Base-by-base conservation (phyloP, 2,888 invertebrate species). In the Leptinotarsa peninsularis region DNA sequence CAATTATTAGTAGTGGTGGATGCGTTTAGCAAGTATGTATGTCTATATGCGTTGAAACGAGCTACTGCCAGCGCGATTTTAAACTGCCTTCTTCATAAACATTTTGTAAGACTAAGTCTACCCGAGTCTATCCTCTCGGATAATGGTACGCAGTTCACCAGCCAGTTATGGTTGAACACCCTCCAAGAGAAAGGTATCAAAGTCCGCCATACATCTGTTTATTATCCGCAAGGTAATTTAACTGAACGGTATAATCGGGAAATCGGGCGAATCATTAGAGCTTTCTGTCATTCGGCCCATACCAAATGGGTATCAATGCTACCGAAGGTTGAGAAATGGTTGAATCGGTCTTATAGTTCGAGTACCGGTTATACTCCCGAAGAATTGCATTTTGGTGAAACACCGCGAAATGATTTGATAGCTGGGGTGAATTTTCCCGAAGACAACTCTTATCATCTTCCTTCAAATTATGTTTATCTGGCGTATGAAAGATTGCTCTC, bases 141-240 rank as follows among this genome's bases (percentile, higher is more conserved):
- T 60, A 73, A 73, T 43, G 68, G 73, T 3, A 60, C 49, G 3
- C 69, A 73, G 63, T 73, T 73, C 13, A 49, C 60, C 1, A 69
- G 63, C 10, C 17, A 63, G 14, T 4, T 18, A 5, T 68, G 73
- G 73, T 4, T 49, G 4, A 17, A 23, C 17, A 49, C 21, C 14
- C 52, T 68, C 17, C 14, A 4, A 49, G 15, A 56, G 10, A 18
- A 58, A 17, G 66, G 43, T 23, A 71, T 60, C 23, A 17, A 67
- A 66, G 23, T 67, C 14, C n/a, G 21, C 3, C 67, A 67, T 60
- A 74, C 73, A 2, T 73, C 73, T 13, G 71, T 76, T 7, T 76
- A 76, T 67, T 76, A 60, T 43, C 76, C 73, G 14, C 68, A 71
- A 33, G 75, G 76, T 14, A 76, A 76, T 60, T 17, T 27, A 21